Evolutionary conservation across 1,140 invertebrate genomes (phyloP), one percentile per base, ranked within the genome.

Genomic region (Xylocopa sonorina): DNA sequence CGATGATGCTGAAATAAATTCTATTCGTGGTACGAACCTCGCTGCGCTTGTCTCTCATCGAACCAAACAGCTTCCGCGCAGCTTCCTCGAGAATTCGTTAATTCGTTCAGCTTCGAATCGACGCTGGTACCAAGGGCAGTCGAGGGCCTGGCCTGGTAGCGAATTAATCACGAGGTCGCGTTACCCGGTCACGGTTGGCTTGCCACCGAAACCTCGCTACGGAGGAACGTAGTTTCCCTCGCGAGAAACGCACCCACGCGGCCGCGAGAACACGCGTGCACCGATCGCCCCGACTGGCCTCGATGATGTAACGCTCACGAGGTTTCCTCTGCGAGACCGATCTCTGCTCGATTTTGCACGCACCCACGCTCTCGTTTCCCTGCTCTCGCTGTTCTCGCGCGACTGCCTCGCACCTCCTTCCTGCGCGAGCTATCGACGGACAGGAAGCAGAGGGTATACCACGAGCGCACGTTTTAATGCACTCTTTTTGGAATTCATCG

Each of bases 261-360:
- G n/a, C 29, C 14, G 12, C 46, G 73, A 81, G 73, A 86, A 67
- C 63, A 50, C 46, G 34, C 78, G 82, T 24, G 62, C 85, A 78
- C 84, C 79, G 78, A 84, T 87, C 78, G 78, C 48, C 38, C 46
- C 12, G 51, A 38, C 57, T 84, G 89, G 87, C 88, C 89, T 89
- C 86, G 87, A 80, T 91, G 88, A 91, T 89, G 88, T 89, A 90
- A 90, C 89, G 86, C 86, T 90, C 88, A 83, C 89, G 89, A 90
- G 89, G 88, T 89, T 88, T 88, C 83, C 81, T 72, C 73, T 63
- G 68, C 21, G 21, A 64, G 14, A 51, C 7, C 50, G 68, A 38
- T 83, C 67, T n/a, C 48, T 55, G 62, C 67, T 78, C 80, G 68
- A 83, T 82, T 83, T 78, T n/a, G n/a, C 63, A 32, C 75, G 67